Base-by-base conservation (phyloP, 2,113 vertebrate genomes). In the Geococcyx californianus region DNA sequence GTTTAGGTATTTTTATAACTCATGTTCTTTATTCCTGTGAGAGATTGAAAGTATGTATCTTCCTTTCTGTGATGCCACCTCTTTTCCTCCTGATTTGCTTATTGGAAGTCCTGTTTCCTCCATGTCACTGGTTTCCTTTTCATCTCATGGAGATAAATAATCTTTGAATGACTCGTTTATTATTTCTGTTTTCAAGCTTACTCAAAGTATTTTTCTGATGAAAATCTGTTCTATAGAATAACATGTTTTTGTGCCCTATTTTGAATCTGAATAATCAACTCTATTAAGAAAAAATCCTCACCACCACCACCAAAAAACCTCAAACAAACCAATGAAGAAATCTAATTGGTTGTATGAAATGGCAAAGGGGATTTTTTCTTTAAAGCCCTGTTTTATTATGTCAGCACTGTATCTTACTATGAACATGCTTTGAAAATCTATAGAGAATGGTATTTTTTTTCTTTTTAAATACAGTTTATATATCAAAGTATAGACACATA, bases 351-450 rank as follows among this genome's bases (percentile, higher is more conserved):
- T 70, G 6, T 38, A 42, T 47, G 23, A 64, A 68, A 40, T 15
- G 13, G 38, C n/a, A 86, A 89, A 66, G 58, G 23, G 64, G 8
- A 2, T 20, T 54, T 52, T 55, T 47, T n/a, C n/a, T 72, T 67
- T 12, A 66, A 95, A 68, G 4, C 16, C 3, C 3, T 36, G 55
- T 75, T 40, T 13, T 3, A 84, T 77, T 11, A 36, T 74, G 8
- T 80, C 20, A 52, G 9, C 58, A 45, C 10, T 40, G 6, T 7
- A 23, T 59, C 6, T 69, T 29, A 7, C 40, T 58, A 63, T 24
- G 7, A 26, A 9, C 1, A 0, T 33, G 7, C 7, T 72, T 79
- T 36, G 58, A 26, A 66, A 13, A 3, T 24, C 5, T 69, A 18
- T 16, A 31, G 62, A 36, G 59, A 49, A 34, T 6, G n/a, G 11